phyloP scores from a whole-genome alignment of 2,113 vertebrate genomes.

The Trinectes maculatus region DNA sequence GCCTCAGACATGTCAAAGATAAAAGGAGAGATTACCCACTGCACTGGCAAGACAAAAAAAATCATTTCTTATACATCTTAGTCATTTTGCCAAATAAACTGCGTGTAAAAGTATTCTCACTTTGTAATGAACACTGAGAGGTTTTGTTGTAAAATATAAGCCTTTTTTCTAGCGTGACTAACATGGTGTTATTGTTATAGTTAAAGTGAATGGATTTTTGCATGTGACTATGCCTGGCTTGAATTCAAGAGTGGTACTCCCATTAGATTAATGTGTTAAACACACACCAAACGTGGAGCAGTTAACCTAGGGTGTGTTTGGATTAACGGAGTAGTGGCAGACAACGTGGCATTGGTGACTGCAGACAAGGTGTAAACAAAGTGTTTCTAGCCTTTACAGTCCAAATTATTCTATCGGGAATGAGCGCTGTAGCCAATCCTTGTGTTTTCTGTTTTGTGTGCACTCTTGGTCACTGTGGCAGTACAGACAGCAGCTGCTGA shows the following conservation, averaged over 20 bases:
- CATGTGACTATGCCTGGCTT: slow-evolving; percentile 24
- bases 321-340: slow-evolving; percentile 55
- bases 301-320: slow-evolving; percentile 67
- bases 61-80: slow-evolving; percentile 64
- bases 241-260: slow-evolving; percentile 42
- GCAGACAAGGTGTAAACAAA: slow-evolving; percentile 58
- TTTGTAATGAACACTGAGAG: slow-evolving; percentile 35
- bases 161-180: slow-evolving; percentile 50
- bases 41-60: slow-evolving; percentile 60
- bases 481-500: slow-evolving; percentile 66
- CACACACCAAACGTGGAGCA: slow-evolving; percentile 50
- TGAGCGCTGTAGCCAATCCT: slow-evolving; percentile 51
- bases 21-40: slow-evolving; percentile 74
- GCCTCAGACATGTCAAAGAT: slow-evolving; percentile 77
- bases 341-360: slow-evolving; percentile 60
- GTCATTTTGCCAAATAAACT: slow-evolving; percentile 44
- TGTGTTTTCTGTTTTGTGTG: slow-evolving; percentile 21
- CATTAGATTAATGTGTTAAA: slow-evolving; percentile 65
- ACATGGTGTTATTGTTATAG: slow-evolving; percentile 49
- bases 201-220: slow-evolving; percentile 48
- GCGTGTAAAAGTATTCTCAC: slow-evolving; percentile 39
- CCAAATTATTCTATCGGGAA: slow-evolving; percentile 61
- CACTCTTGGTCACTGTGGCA: slow-evolving; percentile 58
- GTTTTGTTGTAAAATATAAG: slow-evolving; percentile 51
- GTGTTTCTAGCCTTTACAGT: slow-evolving; percentile 53